phyloP scores from a whole-genome alignment of 2,888 invertebrate genomes.

The Erebia palarica region DNA sequence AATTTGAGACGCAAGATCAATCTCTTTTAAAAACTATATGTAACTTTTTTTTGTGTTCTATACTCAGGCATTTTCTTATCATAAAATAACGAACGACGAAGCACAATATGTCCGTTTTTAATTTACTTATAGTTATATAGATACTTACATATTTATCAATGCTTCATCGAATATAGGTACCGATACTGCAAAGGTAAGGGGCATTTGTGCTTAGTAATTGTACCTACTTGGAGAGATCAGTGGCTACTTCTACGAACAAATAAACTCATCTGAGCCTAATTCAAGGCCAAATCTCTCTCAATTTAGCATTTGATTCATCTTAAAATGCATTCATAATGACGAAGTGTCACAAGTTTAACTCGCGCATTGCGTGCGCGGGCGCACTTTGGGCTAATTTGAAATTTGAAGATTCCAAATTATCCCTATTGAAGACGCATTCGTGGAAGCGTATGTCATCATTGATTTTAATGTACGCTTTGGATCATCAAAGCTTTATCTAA shows the following conservation, averaged over 20 bases:
- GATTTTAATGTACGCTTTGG: conserved; percentile 30
- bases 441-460: conserved; percentile 34
- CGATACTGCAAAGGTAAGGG: no score
- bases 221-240: not conserved
- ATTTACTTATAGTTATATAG: no score
- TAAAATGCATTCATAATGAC: conserved; percentile 33
- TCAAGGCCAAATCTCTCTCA: conserved; percentile 29
- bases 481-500: not conserved
- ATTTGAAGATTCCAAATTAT: conserved; percentile 40
- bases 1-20: no score
- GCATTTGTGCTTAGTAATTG: no score
- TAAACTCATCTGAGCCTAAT: not conserved
- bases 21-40: no score
- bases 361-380: conserved; percentile 52
- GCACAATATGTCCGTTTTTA: no score
- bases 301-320: conserved; percentile 35
- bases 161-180: no score
- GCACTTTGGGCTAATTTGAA: conserved; percentile 43
- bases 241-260: not conserved
- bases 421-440: conserved; percentile 36
- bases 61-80: no score
- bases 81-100: no score
- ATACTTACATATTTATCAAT: no score
- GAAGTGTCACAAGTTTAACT: conserved; percentile 49
- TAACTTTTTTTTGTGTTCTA: no score